Conservation (phyloP, 2,888 invertebrate species). For the Peribatodes rhomboidaria region DNA sequence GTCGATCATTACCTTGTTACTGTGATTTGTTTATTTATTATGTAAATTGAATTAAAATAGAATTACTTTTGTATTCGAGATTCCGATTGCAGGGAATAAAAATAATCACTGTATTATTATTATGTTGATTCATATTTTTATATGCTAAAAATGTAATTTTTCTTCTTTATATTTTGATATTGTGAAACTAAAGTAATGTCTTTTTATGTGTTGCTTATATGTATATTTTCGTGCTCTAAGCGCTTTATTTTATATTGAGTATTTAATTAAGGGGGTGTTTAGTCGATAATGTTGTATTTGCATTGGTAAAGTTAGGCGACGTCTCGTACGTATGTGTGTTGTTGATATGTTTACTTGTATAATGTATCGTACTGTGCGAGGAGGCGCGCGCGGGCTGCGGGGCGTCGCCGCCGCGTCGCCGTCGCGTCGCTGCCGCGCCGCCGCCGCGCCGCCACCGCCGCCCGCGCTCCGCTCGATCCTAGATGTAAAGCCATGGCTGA, state of each 20-base stretch:
- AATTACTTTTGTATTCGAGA: slow-evolving; percentile 66
- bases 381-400: neutral
- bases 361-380: slow-evolving; percentile 15
- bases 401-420: neutral
- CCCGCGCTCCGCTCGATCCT: slow-evolving; percentile 54
- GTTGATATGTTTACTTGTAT: slow-evolving; percentile 40
- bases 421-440: neutral
- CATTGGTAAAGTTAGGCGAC: slow-evolving; percentile 55
- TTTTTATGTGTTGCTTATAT: slow-evolving; percentile 65
- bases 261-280: slow-evolving; percentile 71
- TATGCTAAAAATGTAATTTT: slow-evolving; percentile 59
- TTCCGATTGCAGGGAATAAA: slow-evolving; percentile 60
- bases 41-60: slow-evolving; percentile 59
- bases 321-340: slow-evolving; percentile 60
- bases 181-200: slow-evolving; percentile 45
- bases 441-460: slow-evolving; percentile 3
- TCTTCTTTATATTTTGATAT: slow-evolving; percentile 48
- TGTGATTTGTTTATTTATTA: slow-evolving; percentile 82
- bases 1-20: slow-evolving; percentile 72
- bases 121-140: slow-evolving; percentile 25
- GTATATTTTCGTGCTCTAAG: slow-evolving; percentile 79
- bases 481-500: slow-evolving; percentile 75
- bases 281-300: slow-evolving; percentile 65
- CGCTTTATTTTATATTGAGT: slow-evolving; percentile 78
- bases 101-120: slow-evolving; percentile 48